A percentile compares a stretch with the other conserved stretches of the same genome.
These are phyloP conservation scores for Microtus pennsylvanicus DNA, from an alignment of 2,113 vertebrate species.

Conservation along the genomic window DNA sequence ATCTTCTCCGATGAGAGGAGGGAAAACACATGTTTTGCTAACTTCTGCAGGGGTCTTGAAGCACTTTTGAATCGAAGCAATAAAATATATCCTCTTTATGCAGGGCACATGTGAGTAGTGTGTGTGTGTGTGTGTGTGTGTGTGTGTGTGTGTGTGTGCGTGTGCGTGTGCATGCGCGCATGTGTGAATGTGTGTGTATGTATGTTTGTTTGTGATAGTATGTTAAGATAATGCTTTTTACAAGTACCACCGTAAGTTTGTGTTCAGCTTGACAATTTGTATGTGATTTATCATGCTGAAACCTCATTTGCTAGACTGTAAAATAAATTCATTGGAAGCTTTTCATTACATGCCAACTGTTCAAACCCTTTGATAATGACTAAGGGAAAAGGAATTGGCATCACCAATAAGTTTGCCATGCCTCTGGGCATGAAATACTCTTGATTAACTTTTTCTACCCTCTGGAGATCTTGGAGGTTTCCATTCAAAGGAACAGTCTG, in stretches of 20 bases:
- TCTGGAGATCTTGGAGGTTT: constrained; percentile 52
- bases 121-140: constrained; percentile 12
- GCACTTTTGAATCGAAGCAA: constrained; percentile 73
- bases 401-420: constrained; percentile 30
- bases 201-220: neutral
- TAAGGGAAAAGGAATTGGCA: constrained; percentile 69
- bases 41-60: constrained; percentile 72
- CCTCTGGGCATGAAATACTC: constrained; percentile 40
- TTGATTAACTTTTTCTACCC: constrained; percentile 39
- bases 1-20: constrained; percentile 73
- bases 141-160: neutral
- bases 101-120: neutral
- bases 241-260: constrained; percentile 75
- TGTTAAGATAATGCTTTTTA: constrained; percentile 68
- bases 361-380: constrained; percentile 71
- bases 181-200: neutral
- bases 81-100: constrained; percentile 76
- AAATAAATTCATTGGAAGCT: constrained; percentile 65
- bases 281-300: constrained; percentile 55
- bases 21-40: constrained; percentile 67
- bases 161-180: neutral
- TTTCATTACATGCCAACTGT: constrained; percentile 68
- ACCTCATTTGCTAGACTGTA: constrained; percentile 9
- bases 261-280: constrained; percentile 75
- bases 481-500: neutral